A percentile compares a stretch with the other conserved stretches of the same genome.
phyloP scores from a whole-genome alignment of 2,797 vertebrate genomes.

The Silurus aristotelis region DNA sequence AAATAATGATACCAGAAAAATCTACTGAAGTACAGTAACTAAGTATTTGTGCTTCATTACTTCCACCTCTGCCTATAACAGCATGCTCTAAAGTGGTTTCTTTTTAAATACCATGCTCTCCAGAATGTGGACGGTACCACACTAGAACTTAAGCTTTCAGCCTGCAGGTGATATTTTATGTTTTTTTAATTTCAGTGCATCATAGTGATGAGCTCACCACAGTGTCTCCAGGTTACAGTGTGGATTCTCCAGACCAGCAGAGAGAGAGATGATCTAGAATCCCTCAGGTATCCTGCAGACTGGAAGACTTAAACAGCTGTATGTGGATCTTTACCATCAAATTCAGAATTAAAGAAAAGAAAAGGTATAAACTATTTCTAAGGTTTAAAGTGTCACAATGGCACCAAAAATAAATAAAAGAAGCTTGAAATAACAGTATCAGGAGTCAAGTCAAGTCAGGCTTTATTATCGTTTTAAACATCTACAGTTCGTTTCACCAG shows the following conservation, averaged over 20 bases:
- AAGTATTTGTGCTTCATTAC: too few relatives aligned
- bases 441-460: neutral
- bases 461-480: neutral
- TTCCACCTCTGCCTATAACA: too few relatives aligned
- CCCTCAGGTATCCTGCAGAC: neutral
- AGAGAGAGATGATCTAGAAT: neutral
- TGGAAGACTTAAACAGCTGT: neutral
- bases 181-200: neutral
- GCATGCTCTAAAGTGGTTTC: too few relatives aligned
- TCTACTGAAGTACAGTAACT: too few relatives aligned
- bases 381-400: neutral
- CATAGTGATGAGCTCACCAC: neutral
- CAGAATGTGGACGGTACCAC: too few relatives aligned
- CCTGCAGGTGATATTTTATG: too few relatives aligned
- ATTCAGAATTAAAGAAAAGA: neutral
- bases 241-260: neutral
- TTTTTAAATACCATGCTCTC: too few relatives aligned
- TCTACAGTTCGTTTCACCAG: too few relatives aligned
- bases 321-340: too few relatives aligned
- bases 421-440: neutral
- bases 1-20: too few relatives aligned
- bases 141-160: too few relatives aligned
- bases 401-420: neutral
- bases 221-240: neutral
- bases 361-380: neutral